Base-by-base conservation (phyloP, 2,797 vertebrate species). In the Muscicapa striata region DNA sequence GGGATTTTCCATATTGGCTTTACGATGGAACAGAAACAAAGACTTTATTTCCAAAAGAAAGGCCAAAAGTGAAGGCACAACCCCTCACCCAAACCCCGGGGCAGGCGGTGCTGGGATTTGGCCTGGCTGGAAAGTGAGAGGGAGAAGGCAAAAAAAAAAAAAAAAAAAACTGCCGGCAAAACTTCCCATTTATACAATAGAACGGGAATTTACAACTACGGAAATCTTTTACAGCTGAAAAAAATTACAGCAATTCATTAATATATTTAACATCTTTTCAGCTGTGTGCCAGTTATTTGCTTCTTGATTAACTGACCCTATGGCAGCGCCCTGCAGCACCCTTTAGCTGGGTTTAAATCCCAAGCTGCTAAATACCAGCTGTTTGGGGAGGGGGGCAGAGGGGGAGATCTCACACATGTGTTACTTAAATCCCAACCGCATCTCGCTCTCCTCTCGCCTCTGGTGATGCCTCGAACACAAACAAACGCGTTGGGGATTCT, bases 341-440 rank as follows among this genome's bases (percentile, higher is more conserved):
- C 93, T 90, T 81, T 58, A 92, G 85, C 68, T 92, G 91, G 74
- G 90, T 69, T 95, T 90, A 93, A 95, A 94, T 87, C 96, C 94
- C 90, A 67, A 84, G 87, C 93, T 81, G 95, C 95, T 89, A 62
- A 90, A 92, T 89, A 84, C 81, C 97, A 97, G 97, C 96, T 97
- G 97, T 73, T 95, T 87, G 77, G 92, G 82, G 68, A 92, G 69
- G 68, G 77, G 70, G 46, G 22, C 1, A 0, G 93, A 93, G 77
- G 70, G 46, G 22, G 1, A 0, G 93, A 93, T 96, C 97, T 96
- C 95, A 91, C 94, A 96, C 84, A 92, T 55, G 96, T 96, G 96
- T 85, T 95, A 96, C 81, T 95, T 38, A 94, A 97, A 97, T 91
- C 90, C 93, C 70, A 89, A 80, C 86, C n/a, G 85, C 95, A 93